Base-by-base conservation (phyloP, 1,140 invertebrate genomes). In the Kradibia gibbosae region DNA sequence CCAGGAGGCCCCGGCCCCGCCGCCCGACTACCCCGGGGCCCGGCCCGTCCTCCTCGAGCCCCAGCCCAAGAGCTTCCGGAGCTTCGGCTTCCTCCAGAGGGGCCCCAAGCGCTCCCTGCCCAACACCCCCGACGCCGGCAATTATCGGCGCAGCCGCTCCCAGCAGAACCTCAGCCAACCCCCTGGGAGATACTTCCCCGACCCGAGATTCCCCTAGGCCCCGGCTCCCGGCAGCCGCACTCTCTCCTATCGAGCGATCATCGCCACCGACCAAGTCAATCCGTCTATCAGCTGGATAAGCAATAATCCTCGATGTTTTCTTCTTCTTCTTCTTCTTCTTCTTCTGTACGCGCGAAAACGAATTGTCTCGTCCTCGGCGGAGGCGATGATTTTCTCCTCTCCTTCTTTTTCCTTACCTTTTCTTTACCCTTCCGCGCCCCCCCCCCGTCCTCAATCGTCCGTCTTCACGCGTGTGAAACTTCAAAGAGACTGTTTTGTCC, bases 1-100 rank as follows among this genome's bases (percentile, higher is more conserved):
- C 82, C 93, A 94, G 62, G 87, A 87, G 15, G 60, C 85, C 34
- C 71, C 87, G 80, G 36, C 88, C 73, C 87, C 89, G 1, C 87
- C 86, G 4, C 88, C 88, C 0, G 90, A 91, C 71, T 91, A 90
- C 74, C 88, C 89, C 22, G 89, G 88, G 0, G 85, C 88, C 10
- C 82, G 76, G 22, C 10, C 4, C 8, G 5, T 15, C 17, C 45
- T 22, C 20, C 36, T 74, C n/a, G 31, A 39, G n/a, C n/a, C n/a
- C 53, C 72, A 84, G 10, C 25, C 62, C 3, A 73, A 57, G 62
- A 78, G 60, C 45, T 39, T 45, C 20, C 75, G 39, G 50, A 65
- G 34, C 28, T 76, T 20, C 74, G 83, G 11, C 74, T 79, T 55
- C 85, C 72, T 82, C 78, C 5, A 84, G 5, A 45, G 74, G 3